A percentile compares a stretch with the other conserved stretches of the same genome.
Conservation (phyloP, 2,797 vertebrate genomes). For the Peromyscus aztecus region DNA sequence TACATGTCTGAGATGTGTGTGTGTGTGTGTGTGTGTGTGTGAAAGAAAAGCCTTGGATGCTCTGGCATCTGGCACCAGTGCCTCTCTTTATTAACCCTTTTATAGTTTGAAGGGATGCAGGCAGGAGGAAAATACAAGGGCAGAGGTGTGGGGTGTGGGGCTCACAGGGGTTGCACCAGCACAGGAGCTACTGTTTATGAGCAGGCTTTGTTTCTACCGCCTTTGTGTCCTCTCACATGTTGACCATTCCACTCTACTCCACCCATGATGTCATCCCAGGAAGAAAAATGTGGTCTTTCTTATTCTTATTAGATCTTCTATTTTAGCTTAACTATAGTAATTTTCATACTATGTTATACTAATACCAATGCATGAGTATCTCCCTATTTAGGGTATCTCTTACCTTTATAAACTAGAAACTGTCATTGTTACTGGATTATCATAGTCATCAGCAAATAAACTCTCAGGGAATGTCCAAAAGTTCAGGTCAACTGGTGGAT, state of each 20-base stretch:
- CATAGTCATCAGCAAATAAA: neutral
- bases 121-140: neutral
- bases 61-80: neutral
- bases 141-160: neutral
- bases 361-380: neutral
- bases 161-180: neutral
- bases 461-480: neutral
- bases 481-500: neutral
- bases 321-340: slow-evolving; percentile 25
- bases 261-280: neutral
- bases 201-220: neutral
- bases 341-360: neutral
- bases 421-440: neutral
- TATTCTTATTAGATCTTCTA: neutral
- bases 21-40: too few species aligned
- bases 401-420: neutral
- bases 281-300: neutral
- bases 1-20: neutral
- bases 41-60: neutral
- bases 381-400: neutral
- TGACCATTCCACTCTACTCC: neutral
- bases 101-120: neutral
- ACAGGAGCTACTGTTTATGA: neutral
- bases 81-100: neutral
- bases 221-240: neutral